phyloP scores from a whole-genome alignment of 2,797 vertebrate genomes.

The Tapirus indicus region DNA sequence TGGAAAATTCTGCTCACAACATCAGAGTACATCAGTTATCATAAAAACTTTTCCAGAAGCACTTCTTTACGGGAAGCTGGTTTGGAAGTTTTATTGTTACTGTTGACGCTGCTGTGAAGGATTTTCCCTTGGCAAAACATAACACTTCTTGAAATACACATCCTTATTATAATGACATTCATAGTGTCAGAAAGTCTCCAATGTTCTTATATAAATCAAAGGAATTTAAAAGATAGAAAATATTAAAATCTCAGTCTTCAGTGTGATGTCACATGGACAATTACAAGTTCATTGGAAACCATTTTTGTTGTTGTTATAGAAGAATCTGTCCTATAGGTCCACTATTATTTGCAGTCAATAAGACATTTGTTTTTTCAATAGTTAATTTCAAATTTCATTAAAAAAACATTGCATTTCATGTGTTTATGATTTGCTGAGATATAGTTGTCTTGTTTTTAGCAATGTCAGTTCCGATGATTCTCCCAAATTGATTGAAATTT shows the following conservation, averaged over 20 bases:
- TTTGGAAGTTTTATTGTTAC: slow-evolving; percentile 53
- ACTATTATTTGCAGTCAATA: not conserved
- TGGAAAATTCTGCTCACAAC: slow-evolving; percentile 42
- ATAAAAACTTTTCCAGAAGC: slow-evolving; percentile 25
- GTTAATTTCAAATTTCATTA: not conserved
- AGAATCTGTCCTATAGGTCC: not conserved
- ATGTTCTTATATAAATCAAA: not conserved
- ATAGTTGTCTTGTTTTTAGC: not conserved
- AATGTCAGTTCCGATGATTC: not conserved
- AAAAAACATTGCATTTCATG: not conserved
- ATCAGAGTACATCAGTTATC: slow-evolving; percentile 51
- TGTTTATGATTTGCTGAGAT: not conserved
- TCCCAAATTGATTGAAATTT: not conserved
- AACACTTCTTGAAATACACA: not conserved
- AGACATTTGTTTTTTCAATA: not conserved
- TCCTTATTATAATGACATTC: slow-evolving; percentile 5
- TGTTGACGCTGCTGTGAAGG: not conserved
- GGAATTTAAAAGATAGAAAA: slow-evolving; percentile 35
- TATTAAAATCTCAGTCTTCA: not conserved
- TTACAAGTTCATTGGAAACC: not conserved
- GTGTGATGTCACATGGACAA: not conserved
- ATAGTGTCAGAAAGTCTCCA: not conserved
- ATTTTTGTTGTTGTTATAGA: not conserved
- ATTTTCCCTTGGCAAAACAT: slow-evolving; percentile 35
- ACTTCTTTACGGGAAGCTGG: slow-evolving; percentile 51